Evolutionary conservation across 2,797 vertebrate genomes (phyloP), one percentile per base, ranked within the genome.

Genomic region (Darevskia mixta): DNA sequence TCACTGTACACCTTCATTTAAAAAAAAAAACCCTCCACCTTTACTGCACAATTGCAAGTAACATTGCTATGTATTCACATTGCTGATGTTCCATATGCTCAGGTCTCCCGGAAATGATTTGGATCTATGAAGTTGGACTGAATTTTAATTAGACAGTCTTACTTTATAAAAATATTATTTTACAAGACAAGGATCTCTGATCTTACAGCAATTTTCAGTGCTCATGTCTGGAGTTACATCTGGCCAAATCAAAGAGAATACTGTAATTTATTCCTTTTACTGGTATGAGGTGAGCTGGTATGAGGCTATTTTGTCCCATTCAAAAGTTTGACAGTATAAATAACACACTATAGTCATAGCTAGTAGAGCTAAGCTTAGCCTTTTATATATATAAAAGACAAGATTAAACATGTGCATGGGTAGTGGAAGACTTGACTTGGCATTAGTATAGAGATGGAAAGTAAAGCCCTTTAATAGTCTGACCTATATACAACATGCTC

Each of bases 111-210:
- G 72, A 29, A 13, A 85, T 76, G 73, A n/a, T 58, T 75, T 85
- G 35, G 55, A 85, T 85, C 72, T 61, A 64, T 76, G 72, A 85
- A 49, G 27, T 20, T 76, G 73, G 83, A 76, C 83, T 35, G 58
- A 85, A 85, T 76, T 61, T 76, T 76, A 85, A 85, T 85, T 25
- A 76, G 35, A 64, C 55, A 85, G 64, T 85, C 58, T 85, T 49
- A 64, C 71, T 64, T 85, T 41, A 17, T 38, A 41, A 72, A 15
- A 85, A 85, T 76, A 76, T 85, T 85, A 85, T 85, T 85, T 85
- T 76, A 61, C 71, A 85, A 85, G 83, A 38, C 71, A 85, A 76
- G 72, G 72, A 85, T 76, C 83, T 76, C 55, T 76, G 35, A 27
- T 76, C 25, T 85, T 55, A 76, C 71, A 76, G 83, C 55, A 43